Conservation (phyloP, 1,140 invertebrate species). For the Platorchestia sp. region DNA sequence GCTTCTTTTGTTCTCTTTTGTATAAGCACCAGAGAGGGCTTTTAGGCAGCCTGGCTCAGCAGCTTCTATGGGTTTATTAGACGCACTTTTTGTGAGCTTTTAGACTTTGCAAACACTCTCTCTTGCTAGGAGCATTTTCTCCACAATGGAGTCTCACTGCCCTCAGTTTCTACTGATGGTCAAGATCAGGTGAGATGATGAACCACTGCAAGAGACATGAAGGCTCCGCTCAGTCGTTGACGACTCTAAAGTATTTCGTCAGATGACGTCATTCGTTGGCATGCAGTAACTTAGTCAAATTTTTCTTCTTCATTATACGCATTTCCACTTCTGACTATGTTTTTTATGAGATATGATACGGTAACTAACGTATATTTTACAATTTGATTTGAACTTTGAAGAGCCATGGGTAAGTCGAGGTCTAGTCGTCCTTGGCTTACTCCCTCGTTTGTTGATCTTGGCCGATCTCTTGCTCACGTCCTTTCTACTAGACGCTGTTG, state of each 20-base stretch:
- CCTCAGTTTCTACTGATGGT: slow-evolving; percentile 6
- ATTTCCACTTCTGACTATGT: neutral
- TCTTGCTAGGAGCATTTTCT: neutral
- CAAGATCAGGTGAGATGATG: neutral
- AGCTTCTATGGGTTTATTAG: slow-evolving; percentile 47
- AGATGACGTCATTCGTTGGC: neutral
- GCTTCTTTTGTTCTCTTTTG: slow-evolving; percentile 48
- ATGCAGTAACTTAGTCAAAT: neutral
- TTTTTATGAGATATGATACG: no score
- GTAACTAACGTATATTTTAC: no score
- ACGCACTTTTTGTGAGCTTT: slow-evolving; percentile 12
- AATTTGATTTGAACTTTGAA: neutral
- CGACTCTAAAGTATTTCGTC: neutral
- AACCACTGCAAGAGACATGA: neutral
- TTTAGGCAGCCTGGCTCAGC: slow-evolving; percentile 32
- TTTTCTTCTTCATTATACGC: neutral
- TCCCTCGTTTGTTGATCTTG: neutral
- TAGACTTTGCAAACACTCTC: neutral
- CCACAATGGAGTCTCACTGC: neutral
- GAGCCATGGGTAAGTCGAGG: neutral
- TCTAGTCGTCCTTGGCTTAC: neutral
- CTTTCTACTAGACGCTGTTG: neutral
- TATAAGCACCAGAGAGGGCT: slow-evolving; percentile 44
- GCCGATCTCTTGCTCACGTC: neutral
- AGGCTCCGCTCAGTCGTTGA: neutral